Base-by-base conservation (phyloP, 1,140 invertebrate genomes). In the Glossosoma conforme region DNA sequence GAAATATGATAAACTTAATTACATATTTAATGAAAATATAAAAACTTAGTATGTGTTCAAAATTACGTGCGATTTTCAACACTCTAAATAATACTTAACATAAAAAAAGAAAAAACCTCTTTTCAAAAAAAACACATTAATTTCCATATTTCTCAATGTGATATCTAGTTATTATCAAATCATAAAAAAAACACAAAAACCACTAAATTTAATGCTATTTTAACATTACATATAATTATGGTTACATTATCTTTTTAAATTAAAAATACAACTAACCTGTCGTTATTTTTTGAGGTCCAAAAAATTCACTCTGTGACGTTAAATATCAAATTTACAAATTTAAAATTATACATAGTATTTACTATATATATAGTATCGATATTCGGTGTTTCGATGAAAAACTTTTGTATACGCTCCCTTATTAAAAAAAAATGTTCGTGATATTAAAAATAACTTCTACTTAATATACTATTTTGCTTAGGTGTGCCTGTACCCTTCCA, bases 131-230 rank as follows among this genome's bases (percentile, higher is more conserved):
- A n/a, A 51, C 43, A 56, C 44, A 56, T 52, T 38, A 52, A 53
- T 53, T 58, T 58, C 55, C 55, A 53, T 58, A 53, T 53, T 58
- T 58, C 45, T 53, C 55, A 58, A 58, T 58, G 55, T 58, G 55
- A 58, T 58, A 58, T 58, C 55, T 58, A 58, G 55, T 58, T 53
- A 58, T 53, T 50, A 56, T 56, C 47, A 43, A 44, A 52, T n/a
- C n/a, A n/a, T n/a, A 52, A 44, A 55, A 46, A 1, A 32, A 38
- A 15, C 13, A 38, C 15, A 13, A 38, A 38, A 38, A 38, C 36
- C 36, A 38, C n/a, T 42, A 49, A 49, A 49, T 21, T 15, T 49
- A 49, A 49, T 49, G 46, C 46, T 49, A 33, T 42, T 38, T 33
- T 49, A 49, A 41, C 46, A 41, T 49, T 41, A 30, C 17, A 18